phyloP scores from a whole-genome alignment of 2,888 invertebrate species.

The Eupithecia dodoneata region DNA sequence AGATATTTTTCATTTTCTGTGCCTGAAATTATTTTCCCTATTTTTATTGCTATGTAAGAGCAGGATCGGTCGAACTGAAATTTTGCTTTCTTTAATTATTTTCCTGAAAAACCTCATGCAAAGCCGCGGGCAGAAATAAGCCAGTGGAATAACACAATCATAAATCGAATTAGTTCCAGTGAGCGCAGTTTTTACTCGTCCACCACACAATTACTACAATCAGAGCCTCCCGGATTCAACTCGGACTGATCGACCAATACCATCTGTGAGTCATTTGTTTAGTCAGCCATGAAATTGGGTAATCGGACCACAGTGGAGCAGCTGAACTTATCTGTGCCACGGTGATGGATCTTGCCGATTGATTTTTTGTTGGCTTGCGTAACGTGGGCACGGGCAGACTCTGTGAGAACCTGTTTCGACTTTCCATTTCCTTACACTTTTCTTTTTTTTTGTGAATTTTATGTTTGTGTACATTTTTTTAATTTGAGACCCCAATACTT shows the following conservation, averaged over 20 bases:
- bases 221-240: conserved; percentile 12
- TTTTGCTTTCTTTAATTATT: background rate
- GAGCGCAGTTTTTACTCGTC: background rate
- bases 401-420: conserved; percentile 8
- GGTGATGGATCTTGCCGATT: conserved; percentile 8
- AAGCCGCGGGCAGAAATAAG: background rate
- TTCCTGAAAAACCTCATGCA: background rate
- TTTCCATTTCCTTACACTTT: conserved; percentile 7
- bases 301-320: conserved; percentile 16
- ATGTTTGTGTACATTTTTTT: background rate
- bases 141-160: background rate
- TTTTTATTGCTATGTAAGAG: background rate
- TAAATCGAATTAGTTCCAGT: background rate
- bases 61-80: background rate
- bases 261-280: conserved; percentile 31
- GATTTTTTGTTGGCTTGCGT: conserved; percentile 20
- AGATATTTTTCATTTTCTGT: background rate
- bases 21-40: background rate
- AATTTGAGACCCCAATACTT: background rate
- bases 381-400: background rate
- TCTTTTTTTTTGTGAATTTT: background rate
- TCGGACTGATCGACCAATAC: background rate
- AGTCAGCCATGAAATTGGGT: conserved; percentile 34
- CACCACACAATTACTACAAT: background rate
- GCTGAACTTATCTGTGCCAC: background rate